These are phyloP conservation scores for Eurosta solidaginis DNA, from an alignment of 1,140 invertebrate genomes.

Conservation along the genomic window DNA sequence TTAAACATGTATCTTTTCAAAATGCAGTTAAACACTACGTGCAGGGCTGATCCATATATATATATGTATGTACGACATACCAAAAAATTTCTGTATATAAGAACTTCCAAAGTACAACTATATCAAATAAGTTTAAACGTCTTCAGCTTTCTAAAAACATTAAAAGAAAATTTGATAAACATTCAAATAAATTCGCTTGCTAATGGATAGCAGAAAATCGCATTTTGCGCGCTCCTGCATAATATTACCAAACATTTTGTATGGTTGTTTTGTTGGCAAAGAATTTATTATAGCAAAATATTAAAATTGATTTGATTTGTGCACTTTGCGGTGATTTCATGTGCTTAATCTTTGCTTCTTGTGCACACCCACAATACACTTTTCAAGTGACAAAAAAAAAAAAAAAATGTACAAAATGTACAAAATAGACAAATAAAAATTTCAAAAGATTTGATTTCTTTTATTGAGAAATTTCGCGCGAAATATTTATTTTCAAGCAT, in stretches of 20 bases:
- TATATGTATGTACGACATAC: too few relatives aligned
- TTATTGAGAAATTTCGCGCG: background rate
- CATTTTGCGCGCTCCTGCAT: background rate
- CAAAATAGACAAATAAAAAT: too few relatives aligned
- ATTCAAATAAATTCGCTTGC: background rate
- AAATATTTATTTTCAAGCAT: background rate
- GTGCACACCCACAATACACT: background rate
- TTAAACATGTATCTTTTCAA: too few relatives aligned
- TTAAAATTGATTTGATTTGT: background rate
- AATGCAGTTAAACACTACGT: too few relatives aligned
- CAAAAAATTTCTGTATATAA: too few relatives aligned
- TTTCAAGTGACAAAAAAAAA: too few relatives aligned
- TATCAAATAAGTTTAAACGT: background rate
- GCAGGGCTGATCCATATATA: too few relatives aligned
- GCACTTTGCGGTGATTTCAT: background rate
- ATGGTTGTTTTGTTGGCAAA: background rate
- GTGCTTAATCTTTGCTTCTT: background rate
- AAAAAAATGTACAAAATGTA: too few relatives aligned
- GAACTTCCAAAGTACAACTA: too few relatives aligned
- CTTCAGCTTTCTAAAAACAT: background rate
- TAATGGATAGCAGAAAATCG: constrained; percentile 3
- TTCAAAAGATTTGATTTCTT: background rate
- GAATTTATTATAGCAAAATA: constrained; percentile 12
- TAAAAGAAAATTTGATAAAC: background rate
- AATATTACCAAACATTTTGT: background rate